These are phyloP conservation scores for Drosophila seguyi DNA, from an alignment of 1,140 invertebrate species.

Conservation along the genomic window DNA sequence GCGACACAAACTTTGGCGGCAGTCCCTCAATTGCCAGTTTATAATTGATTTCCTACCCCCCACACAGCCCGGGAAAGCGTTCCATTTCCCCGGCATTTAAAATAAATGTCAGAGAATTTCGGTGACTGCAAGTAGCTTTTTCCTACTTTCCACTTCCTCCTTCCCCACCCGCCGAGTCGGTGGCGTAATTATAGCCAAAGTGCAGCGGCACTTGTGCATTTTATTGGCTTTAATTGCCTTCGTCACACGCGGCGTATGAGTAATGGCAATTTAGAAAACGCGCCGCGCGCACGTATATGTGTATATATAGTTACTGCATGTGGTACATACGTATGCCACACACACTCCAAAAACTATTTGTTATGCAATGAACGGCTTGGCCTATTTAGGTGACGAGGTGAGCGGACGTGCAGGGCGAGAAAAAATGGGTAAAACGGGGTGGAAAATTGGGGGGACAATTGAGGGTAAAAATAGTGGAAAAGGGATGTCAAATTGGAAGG, in stretches of 20 bases:
- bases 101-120: conserved; percentile 31
- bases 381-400: conserved; percentile 37
- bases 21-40: conserved; percentile 56
- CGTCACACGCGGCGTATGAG: conserved; percentile 60
- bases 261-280: conserved; percentile 59
- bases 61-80: not conserved
- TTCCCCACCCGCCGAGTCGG: not conserved
- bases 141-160: too few species aligned
- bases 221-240: conserved; percentile 57
- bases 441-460: too few species aligned
- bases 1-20: conserved; percentile 30
- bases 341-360: conserved; percentile 41
- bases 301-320: conserved; percentile 1
- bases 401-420: not conserved
- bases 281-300: conserved; percentile 1
- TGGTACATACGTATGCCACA: conserved; percentile 14
- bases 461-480: too few species aligned
- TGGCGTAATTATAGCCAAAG: conserved; percentile 55
- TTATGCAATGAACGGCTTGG: conserved; percentile 57
- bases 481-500: too few species aligned
- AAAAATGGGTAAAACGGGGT: not conserved
- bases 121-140: conserved; percentile 10
- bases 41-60: conserved; percentile 55
- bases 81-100: conserved; percentile 7
- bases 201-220: conserved; percentile 68